Evolutionary conservation across 2,888 invertebrate species (phyloP).

Genomic region (Lasioglossum vierecki): DNA sequence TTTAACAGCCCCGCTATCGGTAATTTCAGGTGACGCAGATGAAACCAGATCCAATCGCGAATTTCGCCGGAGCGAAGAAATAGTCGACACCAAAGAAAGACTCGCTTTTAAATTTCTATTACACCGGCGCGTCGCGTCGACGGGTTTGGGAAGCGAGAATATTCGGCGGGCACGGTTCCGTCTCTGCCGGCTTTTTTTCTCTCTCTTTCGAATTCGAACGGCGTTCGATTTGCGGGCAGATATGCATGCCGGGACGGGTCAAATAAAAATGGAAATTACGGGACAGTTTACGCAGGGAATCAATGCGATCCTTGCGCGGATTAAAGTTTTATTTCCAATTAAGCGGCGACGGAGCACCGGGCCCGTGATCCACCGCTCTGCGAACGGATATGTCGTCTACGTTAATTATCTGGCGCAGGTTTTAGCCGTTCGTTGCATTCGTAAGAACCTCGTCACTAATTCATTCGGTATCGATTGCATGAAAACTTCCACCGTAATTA

Average conservation of each 20-base stretch:
- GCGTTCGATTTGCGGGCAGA: conserved; percentile 27
- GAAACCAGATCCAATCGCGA: not conserved
- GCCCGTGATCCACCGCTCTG: conserved; percentile 7
- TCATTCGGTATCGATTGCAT: conserved; percentile 15
- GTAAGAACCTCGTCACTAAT: conserved; percentile 11
- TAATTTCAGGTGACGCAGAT: not conserved
- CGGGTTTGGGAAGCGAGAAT: not conserved
- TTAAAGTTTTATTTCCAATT: conserved; percentile 55
- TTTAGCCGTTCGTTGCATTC: not conserved
- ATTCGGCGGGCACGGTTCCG: not conserved
- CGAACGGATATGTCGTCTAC: not conserved
- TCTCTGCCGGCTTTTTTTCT: not conserved
- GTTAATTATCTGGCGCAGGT: not conserved
- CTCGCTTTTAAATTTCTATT: not conserved
- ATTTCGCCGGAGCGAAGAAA: not conserved
- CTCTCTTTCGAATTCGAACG: conserved; percentile 8
- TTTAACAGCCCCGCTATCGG: not conserved
- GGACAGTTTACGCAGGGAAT: conserved; percentile 43
- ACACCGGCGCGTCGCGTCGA: not conserved
- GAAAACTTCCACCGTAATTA: conserved; percentile 5
- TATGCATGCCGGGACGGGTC: conserved; percentile 18
- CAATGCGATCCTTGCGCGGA: conserved; percentile 34
- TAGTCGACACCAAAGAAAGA: not conserved
- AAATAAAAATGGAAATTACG: conserved; percentile 53
- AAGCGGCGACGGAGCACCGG: conserved; percentile 28